Conservation (phyloP, 2,113 vertebrate species). For the Cyanoramphus novaezelandiae region DNA sequence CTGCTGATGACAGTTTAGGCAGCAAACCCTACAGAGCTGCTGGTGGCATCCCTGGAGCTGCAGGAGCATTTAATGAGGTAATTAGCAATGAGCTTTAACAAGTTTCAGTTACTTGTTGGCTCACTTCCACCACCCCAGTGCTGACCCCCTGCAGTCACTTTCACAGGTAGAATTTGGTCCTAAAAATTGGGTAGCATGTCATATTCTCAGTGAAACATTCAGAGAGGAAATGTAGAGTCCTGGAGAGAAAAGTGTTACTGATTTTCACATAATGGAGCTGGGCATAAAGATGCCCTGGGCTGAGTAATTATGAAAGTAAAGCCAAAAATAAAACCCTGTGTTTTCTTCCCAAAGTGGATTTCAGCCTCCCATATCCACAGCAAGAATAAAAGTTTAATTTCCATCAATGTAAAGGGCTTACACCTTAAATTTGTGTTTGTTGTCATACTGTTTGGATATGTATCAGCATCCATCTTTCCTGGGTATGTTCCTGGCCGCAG, state of each 20-base stretch:
- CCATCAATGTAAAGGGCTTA: neutral
- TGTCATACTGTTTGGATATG: neutral
- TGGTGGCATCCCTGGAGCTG: neutral
- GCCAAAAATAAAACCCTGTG: neutral
- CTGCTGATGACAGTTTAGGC: neutral
- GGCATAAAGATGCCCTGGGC: neutral
- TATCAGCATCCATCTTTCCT: rapidly evolving
- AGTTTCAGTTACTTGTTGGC: neutral
- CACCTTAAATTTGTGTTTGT: neutral
- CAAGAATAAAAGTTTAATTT: neutral
- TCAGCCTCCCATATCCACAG: neutral
- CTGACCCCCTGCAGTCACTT: neutral
- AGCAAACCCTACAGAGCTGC: neutral
- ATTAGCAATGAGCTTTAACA: neutral
- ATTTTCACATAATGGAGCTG: conserved; percentile 9
- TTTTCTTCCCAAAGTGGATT: neutral
- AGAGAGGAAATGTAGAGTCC: neutral
- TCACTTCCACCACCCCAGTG: rapidly evolving
- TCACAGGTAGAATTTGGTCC: neutral
- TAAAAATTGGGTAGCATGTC: neutral
- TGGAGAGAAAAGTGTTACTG: conserved; percentile 7
- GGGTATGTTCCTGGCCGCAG: rapidly evolving
- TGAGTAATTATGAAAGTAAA: neutral
- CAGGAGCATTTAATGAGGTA: neutral
- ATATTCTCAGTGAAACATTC: neutral